A percentile compares a stretch with the other conserved stretches of the same genome.
Conservation (phyloP, 2,113 vertebrate species). For the Suricata suricatta region DNA sequence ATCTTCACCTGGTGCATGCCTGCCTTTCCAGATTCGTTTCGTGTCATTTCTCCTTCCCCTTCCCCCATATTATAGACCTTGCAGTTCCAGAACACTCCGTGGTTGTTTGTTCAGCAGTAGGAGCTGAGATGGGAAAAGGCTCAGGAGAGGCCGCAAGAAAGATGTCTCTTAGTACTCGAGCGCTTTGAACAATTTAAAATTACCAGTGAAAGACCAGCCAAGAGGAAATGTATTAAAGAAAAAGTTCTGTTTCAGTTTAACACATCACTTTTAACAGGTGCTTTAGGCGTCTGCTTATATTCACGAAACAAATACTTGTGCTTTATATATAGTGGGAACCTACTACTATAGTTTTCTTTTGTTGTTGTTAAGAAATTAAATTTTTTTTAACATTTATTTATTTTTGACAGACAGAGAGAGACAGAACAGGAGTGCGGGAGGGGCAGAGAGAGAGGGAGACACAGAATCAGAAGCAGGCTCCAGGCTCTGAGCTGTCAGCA, state of each 20-base stretch:
- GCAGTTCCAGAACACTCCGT: neutral
- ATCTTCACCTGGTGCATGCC: no score
- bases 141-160: neutral
- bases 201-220: neutral
- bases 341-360: neutral
- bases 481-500: no score
- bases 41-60: neutral
- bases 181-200: neutral
- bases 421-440: no score
- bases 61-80: neutral
- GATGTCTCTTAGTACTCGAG: neutral
- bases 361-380: neutral
- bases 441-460: no score
- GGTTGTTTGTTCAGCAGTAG: neutral
- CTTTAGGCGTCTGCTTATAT: neutral
- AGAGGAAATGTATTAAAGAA: neutral
- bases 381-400: no score
- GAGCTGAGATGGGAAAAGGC: neutral
- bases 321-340: neutral
- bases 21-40: neutral
- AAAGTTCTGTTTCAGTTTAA: neutral
- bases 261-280: neutral
- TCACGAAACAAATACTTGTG: neutral
- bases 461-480: no score
- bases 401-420: no score